Conservation (phyloP, 2,113 vertebrate species). For the Cygnus buccinator region DNA sequence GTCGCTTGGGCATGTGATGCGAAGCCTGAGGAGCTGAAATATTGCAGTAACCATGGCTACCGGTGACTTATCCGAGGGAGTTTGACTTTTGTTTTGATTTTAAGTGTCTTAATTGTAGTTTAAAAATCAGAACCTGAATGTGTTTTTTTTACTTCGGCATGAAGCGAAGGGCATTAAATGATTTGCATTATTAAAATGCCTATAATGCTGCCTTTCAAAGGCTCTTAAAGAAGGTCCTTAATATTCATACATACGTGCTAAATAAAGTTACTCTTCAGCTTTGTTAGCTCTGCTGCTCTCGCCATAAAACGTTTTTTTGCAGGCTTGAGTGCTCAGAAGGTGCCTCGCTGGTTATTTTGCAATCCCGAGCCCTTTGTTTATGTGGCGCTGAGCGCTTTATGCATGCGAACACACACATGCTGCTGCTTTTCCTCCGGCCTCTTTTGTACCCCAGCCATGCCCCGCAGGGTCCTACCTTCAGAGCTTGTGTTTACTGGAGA, state of each 20-base stretch:
- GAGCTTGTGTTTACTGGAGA: not conserved
- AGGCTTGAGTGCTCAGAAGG: not conserved
- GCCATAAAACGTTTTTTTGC: not conserved
- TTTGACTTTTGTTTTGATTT: constrained; percentile 71
- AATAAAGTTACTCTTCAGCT: constrained; percentile 32
- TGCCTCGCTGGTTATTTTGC: not conserved
- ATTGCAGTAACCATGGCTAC: constrained; percentile 72
- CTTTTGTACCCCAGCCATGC: not conserved
- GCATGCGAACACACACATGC: not conserved
- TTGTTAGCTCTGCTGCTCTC: constrained; percentile 5
- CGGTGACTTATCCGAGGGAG: constrained; percentile 67
- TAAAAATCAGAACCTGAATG: constrained; percentile 60
- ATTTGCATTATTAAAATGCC: constrained; percentile 62
- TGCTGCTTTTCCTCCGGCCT: not conserved
- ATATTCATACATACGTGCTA: constrained; percentile 5
- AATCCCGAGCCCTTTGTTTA: not conserved
- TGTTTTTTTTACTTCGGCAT: constrained; percentile 23
- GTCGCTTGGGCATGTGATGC: constrained; percentile 48
- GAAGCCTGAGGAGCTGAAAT: constrained; percentile 59
- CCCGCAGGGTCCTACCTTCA: not conserved
- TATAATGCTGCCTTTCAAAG: constrained; percentile 41
- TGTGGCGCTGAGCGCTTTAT: not conserved
- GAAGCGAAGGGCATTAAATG: constrained; percentile 64
- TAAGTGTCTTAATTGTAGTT: constrained; percentile 69
- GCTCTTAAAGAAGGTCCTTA: constrained; percentile 20